Evolutionary conservation across 1,140 invertebrate species (phyloP).

Genomic region (Nixonia krombeini): DNA sequence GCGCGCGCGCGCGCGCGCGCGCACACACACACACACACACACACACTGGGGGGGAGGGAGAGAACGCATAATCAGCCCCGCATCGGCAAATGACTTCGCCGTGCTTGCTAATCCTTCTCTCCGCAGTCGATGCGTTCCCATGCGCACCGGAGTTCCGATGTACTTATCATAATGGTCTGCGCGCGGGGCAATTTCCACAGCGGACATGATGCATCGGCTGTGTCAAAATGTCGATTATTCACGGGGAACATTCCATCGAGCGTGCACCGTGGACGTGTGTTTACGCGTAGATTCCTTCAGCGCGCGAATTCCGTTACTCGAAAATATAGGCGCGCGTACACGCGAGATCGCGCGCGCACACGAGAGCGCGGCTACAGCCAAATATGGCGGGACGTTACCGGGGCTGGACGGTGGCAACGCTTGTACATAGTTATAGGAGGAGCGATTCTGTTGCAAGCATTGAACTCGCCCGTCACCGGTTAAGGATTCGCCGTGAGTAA

Average conservation of each 20-base stretch:
- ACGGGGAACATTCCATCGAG: neutral
- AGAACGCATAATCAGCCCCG: too few relatives aligned
- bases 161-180: too few relatives aligned
- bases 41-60: too few relatives aligned
- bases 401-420: constrained; percentile 33
- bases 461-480: constrained; percentile 55
- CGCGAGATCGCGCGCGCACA: too few relatives aligned
- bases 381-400: constrained; percentile 44
- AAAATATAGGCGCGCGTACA: constrained; percentile 23
- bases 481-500: constrained; percentile 50
- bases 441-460: constrained; percentile 51
- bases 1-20: too few relatives aligned
- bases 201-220: neutral
- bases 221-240: neutral
- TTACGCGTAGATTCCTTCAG: constrained; percentile 24
- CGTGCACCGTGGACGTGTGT: constrained; percentile 4
- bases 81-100: too few relatives aligned
- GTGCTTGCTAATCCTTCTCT: too few relatives aligned
- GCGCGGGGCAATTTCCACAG: neutral
- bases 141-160: too few relatives aligned
- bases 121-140: too few relatives aligned
- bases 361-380: constrained; percentile 27
- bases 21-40: too few relatives aligned
- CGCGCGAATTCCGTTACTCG: constrained; percentile 43
- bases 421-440: constrained; percentile 36